phyloP scores from a whole-genome alignment of 2,797 vertebrate species.

The Alfaro cultratus region DNA sequence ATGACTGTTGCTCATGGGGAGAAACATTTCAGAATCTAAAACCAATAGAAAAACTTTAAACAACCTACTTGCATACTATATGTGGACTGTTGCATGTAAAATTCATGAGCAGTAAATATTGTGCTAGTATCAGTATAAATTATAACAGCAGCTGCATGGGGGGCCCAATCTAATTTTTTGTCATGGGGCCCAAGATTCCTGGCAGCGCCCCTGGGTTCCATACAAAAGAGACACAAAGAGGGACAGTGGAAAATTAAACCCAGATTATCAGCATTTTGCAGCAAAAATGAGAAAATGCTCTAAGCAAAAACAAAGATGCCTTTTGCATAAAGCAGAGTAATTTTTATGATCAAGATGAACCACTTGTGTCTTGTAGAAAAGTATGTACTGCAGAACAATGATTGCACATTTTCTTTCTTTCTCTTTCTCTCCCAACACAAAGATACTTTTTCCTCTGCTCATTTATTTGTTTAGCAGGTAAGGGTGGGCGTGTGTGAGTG shows the following conservation, averaged over 20 bases:
- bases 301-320: background rate
- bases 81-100: too few species aligned
- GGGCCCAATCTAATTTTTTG: too few species aligned
- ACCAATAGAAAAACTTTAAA: too few species aligned
- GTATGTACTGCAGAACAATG: background rate
- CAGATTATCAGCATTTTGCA: background rate
- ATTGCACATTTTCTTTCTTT: slow-evolving; percentile 36
- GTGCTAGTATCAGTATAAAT: too few species aligned
- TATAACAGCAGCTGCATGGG: too few species aligned
- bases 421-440: slow-evolving; percentile 20
- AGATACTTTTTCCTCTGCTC: slow-evolving; percentile 30
- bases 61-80: too few species aligned
- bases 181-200: too few species aligned
- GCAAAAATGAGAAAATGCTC: background rate
- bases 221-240: background rate
- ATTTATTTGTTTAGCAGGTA: slow-evolving; percentile 15
- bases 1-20: too few species aligned
- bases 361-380: background rate
- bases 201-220: too few species aligned
- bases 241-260: background rate
- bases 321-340: background rate
- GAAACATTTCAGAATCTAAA: too few species aligned
- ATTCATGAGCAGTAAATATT: too few species aligned
- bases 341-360: background rate
- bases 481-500: slow-evolving; percentile 39